Conservation (phyloP, 2,113 vertebrate species). For the Cololabis saira region DNA sequence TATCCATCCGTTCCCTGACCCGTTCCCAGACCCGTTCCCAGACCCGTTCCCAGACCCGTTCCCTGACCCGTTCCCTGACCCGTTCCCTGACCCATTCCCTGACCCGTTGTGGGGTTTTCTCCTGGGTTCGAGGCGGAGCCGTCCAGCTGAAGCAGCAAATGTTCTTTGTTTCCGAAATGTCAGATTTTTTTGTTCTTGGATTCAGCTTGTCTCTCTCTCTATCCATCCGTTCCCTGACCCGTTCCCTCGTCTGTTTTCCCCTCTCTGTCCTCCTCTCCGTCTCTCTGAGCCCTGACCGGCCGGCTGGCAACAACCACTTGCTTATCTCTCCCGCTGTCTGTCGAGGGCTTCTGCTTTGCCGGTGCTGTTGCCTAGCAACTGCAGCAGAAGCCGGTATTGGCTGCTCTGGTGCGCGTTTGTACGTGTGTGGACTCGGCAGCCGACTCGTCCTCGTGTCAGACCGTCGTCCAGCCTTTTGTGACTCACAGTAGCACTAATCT, state of each 20-base stretch:
- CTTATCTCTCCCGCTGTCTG: conserved; percentile 57
- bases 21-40: too few relatives aligned
- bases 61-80: too few relatives aligned
- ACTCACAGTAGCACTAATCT: too few relatives aligned
- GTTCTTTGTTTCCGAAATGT: not conserved
- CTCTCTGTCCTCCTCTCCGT: conserved; percentile 2
- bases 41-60: too few relatives aligned
- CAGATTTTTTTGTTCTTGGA: not conserved
- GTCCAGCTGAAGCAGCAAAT: not conserved
- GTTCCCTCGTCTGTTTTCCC: not conserved
- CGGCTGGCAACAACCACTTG: conserved; percentile 64
- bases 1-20: not conserved
- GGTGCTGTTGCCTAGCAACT: conserved; percentile 77
- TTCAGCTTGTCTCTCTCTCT: not conserved
- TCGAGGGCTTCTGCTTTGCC: conserved; percentile 61
- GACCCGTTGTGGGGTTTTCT: too few relatives aligned
- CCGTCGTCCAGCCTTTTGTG: too few relatives aligned
- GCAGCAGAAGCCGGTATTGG: conserved; percentile 48
- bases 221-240: not conserved
- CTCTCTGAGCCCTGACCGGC: conserved; percentile 44
- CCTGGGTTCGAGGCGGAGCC: too few relatives aligned
- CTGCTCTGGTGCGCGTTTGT: conserved; percentile 20
- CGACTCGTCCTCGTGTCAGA: too few relatives aligned
- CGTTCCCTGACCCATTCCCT: too few relatives aligned
- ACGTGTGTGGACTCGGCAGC: too few relatives aligned